Evolutionary conservation across 2,113 vertebrate genomes (phyloP).

Genomic region (Takifugu flavidus): DNA sequence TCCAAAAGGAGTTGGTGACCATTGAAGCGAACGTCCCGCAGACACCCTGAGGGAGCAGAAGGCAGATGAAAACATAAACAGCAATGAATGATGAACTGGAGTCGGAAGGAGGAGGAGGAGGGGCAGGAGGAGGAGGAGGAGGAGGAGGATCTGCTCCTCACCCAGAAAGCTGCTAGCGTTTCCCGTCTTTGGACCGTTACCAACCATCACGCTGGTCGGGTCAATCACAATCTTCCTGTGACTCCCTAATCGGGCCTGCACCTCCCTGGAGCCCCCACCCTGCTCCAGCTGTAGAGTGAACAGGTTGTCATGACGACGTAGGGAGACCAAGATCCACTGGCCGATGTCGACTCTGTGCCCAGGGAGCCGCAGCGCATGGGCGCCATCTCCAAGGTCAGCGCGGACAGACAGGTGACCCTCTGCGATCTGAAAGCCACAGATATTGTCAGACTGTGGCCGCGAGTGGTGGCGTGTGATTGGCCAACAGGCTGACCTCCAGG

Average conservation of each 20-base stretch:
- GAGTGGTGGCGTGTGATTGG: background rate
- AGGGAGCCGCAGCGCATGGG: conserved; percentile 67
- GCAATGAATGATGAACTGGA: too few species aligned
- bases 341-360: conserved; percentile 79
- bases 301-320: conserved; percentile 79
- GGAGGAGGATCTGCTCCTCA: conserved; percentile 41
- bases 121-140: background rate
- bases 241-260: conserved; percentile 69
- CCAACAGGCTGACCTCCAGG: conserved; percentile 73
- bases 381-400: conserved; percentile 75
- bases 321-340: conserved; percentile 80
- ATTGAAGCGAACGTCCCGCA: conserved; percentile 83
- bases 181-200: conserved; percentile 59
- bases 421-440: conserved; percentile 63
- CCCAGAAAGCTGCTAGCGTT: conserved; percentile 78
- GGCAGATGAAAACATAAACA: background rate
- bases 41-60: conserved; percentile 74
- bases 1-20: conserved; percentile 78
- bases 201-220: conserved; percentile 74
- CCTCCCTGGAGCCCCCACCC: conserved; percentile 81
- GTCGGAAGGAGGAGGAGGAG: background rate
- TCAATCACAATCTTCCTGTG: conserved; percentile 74
- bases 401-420: conserved; percentile 78
- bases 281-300: conserved; percentile 80
- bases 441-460: background rate